Percentiles rank a stretch among this genome's conserved stretches.
These are phyloP conservation scores for Pseudococcus longispinus DNA, from an alignment of 2,888 invertebrate genomes.

Conservation along the genomic window DNA sequence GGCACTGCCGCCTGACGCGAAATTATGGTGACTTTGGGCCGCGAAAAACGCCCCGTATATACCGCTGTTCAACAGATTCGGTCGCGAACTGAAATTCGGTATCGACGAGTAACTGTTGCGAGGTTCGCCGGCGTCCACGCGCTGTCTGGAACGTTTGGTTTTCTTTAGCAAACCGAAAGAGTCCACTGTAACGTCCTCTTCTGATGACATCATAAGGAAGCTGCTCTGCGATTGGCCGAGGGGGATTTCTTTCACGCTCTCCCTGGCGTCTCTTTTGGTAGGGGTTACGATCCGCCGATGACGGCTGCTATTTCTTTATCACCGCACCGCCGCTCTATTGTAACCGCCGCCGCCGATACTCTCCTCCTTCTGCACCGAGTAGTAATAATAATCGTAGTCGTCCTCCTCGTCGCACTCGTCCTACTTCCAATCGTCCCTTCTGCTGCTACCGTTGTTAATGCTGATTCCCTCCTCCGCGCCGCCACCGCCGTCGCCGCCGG, in stretches of 20 bases:
- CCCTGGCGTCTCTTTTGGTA: conserved; percentile 37
- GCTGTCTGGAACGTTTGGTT: conserved; percentile 92
- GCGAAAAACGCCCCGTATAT: conserved; percentile 86
- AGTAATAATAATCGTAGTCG: too few species aligned
- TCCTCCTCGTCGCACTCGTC: background rate
- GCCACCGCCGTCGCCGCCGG: conserved; percentile 17
- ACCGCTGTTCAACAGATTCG: conserved; percentile 84
- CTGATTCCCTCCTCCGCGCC: background rate
- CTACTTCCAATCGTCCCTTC: too few species aligned
- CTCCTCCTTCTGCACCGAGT: conserved; percentile 53
- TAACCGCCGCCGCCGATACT: conserved; percentile 46
- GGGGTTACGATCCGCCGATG: conserved; percentile 32
- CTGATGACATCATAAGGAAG: conserved; percentile 95
- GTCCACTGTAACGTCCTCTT: conserved; percentile 83
- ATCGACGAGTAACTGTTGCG: conserved; percentile 89
- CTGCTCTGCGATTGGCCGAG: conserved; percentile 77
- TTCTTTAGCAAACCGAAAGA: conserved; percentile 91
- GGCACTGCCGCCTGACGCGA: conserved; percentile 60
- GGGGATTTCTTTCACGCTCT: conserved; percentile 42
- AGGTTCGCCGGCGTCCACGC: conserved; percentile 95
- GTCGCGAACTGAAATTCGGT: conserved; percentile 77
- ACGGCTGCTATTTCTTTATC: conserved; percentile 51
- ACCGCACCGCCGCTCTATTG: conserved; percentile 36
- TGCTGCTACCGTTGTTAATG: too few species aligned
- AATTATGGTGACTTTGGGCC: conserved; percentile 63